Evolutionary conservation across 2,797 vertebrate genomes (phyloP), one percentile per base, ranked within the genome.

Genomic region (Oreochromis grahami): DNA sequence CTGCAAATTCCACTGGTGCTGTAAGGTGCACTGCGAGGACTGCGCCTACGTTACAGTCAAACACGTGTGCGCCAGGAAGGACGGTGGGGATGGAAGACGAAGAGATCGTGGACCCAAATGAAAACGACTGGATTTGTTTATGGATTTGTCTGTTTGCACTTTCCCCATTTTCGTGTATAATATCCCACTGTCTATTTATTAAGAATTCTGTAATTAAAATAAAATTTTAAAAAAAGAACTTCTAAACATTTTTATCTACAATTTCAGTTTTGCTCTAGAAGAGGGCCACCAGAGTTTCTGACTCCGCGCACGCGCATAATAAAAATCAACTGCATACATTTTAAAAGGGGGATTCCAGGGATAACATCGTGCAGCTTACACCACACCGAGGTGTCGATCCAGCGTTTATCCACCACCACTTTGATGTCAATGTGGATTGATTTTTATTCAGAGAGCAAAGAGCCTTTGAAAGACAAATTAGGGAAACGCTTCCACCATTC

Each of bases 1-100:
- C 94, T 99, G 99, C 94, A 98, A 96, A 81, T 99, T 99, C 94
- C 97, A 98, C 88, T 99, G 99, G 99, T 99, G 99, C 93, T 99
- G 99, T 91, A 97, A 95, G 0, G 98, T 99, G 84, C 96, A 97
- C 82, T 99, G 99, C 53, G 97, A 98, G 29, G 97, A 97, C 90
- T 99, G 98, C 88, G 94, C 95, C 19, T 96, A 97, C 32, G 94
- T 97, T 4, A 93, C 97, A 32, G 96, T 96, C 74, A 98, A 97
- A 76, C 96, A 98, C 83, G 97, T 97, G 84, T 99, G 99, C 55
- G 90, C 94, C 7, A 94, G 87, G 82, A 96, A 94, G 32, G 97
- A 97, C 0, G 81, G 82, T 2, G 53, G 53, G 0, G 45, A 91
- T 0, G 77, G 88, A 6, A 92, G 94, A 87, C 92, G 95, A 11